Evolutionary conservation across 1,140 invertebrate species (phyloP), one percentile per base, ranked within the genome.

Genomic region (Cepaea nemoralis): DNA sequence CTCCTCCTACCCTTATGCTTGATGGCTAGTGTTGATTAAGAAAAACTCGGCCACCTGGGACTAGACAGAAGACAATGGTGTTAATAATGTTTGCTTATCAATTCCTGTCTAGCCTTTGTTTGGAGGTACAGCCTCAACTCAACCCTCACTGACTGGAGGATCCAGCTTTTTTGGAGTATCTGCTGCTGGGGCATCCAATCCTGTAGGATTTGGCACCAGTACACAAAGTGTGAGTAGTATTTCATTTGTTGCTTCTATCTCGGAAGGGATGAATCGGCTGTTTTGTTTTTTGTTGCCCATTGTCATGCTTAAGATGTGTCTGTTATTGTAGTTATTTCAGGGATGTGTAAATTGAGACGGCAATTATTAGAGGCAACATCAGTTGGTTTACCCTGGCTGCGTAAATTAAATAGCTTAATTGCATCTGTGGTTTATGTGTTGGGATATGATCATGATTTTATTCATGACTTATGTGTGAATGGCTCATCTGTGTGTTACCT

Each of bases 71-170:
- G 8, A 45, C 6, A 45, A 10, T 45, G 42, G 42, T 45, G 16
- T 45, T 6, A 10, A 16, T 45, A 2, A 33, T 70, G n/a, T 31
- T 33, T 70, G 33, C 12, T 8, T 16, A 33, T 19, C 31, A 70
- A 40, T 70, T 37, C 67, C 2, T 42, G 31, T n/a, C 50, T 45
- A 87, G 85, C 82, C 87, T 27, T 31, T 90, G 69, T 90, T 90
- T 87, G 90, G 89, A 33, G 74, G 69, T n/a, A 85, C 87, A 39
- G 77, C 87, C 40, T 86, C 87, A 27, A 86, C 89, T 39, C 85
- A 86, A 71, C 73, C 87, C 19, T 70, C 85, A 45, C 78, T 86
- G 24, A 86, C 86, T 81, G 86, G 84, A 8, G 83, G 35, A n/a
- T 50, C 69, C 0, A 67, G 75, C 33, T 77, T 66, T 42, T 75